Evolutionary conservation across 2,888 invertebrate species (phyloP).

Genomic region (Timema cristinae): DNA sequence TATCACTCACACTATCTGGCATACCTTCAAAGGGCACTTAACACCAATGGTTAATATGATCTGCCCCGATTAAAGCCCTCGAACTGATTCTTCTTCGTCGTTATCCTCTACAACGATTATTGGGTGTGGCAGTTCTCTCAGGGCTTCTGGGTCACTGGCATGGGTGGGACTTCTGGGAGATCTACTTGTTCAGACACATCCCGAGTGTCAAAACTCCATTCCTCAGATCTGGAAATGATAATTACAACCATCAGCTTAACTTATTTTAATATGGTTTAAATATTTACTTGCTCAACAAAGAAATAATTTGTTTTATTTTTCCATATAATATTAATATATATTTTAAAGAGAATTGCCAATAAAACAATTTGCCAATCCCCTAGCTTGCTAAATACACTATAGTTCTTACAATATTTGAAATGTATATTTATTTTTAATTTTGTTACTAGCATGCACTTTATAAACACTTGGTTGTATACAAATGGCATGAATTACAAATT

Average conservation of each 20-base stretch:
- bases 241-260: background rate
- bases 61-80: too few species aligned
- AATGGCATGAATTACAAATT: too few species aligned
- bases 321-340: background rate
- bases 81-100: too few species aligned
- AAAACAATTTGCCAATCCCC: background rate
- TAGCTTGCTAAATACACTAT: background rate
- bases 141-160: slow-evolving; percentile 23
- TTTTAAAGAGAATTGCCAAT: background rate
- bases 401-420: background rate
- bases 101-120: background rate
- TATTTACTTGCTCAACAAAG: background rate
- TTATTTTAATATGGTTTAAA: background rate
- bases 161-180: slow-evolving; percentile 20
- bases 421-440: too few species aligned
- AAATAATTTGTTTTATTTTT: too few species aligned
- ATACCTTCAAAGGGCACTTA: too few species aligned
- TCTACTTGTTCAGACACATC: background rate
- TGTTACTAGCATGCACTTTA: too few species aligned
- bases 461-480: too few species aligned
- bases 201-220: slow-evolving; percentile 19
- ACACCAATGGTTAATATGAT: too few species aligned
- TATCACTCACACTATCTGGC: too few species aligned
- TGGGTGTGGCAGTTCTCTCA: slow-evolving; percentile 26
- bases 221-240: slow-evolving; percentile 9